phyloP scores from a whole-genome alignment of 2,797 vertebrate species.

The Sylvia borin region DNA sequence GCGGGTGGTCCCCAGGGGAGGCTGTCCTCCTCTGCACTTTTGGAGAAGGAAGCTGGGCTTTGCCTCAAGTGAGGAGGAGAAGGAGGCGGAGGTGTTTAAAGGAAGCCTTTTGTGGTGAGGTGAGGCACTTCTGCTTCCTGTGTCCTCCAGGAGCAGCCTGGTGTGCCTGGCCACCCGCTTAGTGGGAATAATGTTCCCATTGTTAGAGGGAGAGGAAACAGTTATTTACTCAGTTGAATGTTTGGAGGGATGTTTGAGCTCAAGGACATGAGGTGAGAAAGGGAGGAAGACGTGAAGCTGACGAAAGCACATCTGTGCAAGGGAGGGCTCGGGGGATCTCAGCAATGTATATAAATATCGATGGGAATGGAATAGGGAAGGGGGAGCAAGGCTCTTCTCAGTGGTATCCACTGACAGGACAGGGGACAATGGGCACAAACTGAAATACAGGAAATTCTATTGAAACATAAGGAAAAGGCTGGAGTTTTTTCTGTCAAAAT shows the following conservation, averaged over 20 bases:
- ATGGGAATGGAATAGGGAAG: background rate
- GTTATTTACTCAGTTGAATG: slow-evolving; percentile 33
- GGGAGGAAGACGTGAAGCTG: slow-evolving; percentile 51
- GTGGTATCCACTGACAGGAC: background rate
- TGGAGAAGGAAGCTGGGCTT: background rate
- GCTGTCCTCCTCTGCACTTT: background rate
- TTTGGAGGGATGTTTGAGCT: slow-evolving; percentile 49
- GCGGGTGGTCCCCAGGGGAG: background rate
- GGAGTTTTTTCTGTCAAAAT: background rate
- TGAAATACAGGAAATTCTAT: slow-evolving; percentile 39
- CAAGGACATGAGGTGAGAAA: slow-evolving; percentile 51
- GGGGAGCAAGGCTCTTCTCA: background rate
- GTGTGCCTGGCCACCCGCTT: background rate
- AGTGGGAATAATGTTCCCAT: slow-evolving; percentile 12
- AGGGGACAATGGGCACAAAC: background rate
- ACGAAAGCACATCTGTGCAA: slow-evolving; percentile 16
- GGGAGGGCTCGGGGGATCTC: background rate
- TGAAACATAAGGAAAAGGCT: background rate
- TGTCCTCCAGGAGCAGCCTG: slow-evolving; percentile 22
- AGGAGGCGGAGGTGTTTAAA: background rate
- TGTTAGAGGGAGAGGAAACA: slow-evolving; percentile 52
- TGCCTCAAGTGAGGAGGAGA: background rate
- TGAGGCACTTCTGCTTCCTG: background rate
- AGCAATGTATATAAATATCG: background rate
- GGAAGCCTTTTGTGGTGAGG: slow-evolving; percentile 27